A percentile compares a stretch with the other conserved stretches of the same genome.
These are phyloP conservation scores for Eurytoma adleriae DNA, from an alignment of 2,888 invertebrate species.

Conservation along the genomic window DNA sequence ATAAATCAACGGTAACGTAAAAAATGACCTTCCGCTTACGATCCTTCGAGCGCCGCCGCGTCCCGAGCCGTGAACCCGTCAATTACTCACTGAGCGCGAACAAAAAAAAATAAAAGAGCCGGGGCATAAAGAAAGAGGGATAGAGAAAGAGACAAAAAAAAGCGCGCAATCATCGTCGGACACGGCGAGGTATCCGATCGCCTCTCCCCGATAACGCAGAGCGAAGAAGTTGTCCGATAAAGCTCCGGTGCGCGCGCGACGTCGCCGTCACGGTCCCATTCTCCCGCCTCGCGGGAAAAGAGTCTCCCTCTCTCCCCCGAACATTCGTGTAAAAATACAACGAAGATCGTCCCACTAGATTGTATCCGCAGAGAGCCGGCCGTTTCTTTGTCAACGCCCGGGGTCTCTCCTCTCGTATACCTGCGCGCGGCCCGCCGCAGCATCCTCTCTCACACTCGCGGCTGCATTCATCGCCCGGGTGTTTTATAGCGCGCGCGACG, in stretches of 20 bases:
- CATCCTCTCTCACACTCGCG: constrained; percentile 34
- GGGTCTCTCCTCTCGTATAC: background rate
- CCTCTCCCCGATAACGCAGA: no score
- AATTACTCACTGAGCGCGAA: no score
- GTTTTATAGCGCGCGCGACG: background rate
- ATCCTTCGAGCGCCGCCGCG: background rate
- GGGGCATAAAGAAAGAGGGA: background rate
- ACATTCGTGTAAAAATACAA: constrained; percentile 16
- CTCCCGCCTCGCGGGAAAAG: background rate
- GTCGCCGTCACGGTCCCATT: background rate
- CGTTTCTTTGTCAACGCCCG: constrained; percentile 47
- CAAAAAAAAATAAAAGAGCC: no score
- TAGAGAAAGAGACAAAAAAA: constrained; percentile 18
- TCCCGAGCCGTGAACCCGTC: no score
- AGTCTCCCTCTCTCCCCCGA: no score
- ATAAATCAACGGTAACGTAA: constrained; percentile 2
- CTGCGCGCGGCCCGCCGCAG: background rate
- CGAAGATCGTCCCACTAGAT: constrained; percentile 50
- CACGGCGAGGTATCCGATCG: background rate
- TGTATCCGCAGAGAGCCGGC: constrained; percentile 6
- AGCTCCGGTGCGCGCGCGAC: background rate
- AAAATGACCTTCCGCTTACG: constrained; percentile 16
- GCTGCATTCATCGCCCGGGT: background rate
- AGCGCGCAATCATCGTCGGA: constrained; percentile 27
- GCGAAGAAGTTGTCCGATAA: background rate